Evolutionary conservation across 1,140 invertebrate species (phyloP).

Genomic region (Drosophila lacertosa): DNA sequence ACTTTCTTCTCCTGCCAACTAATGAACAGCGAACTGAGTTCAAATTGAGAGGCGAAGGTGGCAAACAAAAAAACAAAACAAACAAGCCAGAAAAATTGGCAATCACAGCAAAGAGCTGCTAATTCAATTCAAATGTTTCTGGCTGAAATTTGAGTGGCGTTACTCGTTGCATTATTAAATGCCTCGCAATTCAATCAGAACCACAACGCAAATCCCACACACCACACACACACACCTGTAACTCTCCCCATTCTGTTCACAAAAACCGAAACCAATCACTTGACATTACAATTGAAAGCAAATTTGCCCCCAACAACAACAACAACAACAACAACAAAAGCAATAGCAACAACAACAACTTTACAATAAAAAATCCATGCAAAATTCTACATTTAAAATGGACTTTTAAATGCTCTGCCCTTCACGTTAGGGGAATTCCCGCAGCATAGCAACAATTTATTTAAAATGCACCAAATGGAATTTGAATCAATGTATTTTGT

Average conservation of each 20-base stretch:
- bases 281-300: conserved; percentile 72
- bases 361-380: conserved; percentile 16
- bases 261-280: conserved; percentile 63
- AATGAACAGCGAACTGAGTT: background rate
- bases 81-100: background rate
- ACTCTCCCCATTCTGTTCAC: background rate
- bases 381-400: conserved; percentile 7
- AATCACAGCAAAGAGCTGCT: conserved; percentile 32
- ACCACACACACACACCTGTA: background rate
- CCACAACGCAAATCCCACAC: conserved; percentile 29
- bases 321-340: conserved; percentile 45
- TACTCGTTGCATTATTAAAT: conserved; percentile 68
- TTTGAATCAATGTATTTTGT: no score
- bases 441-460: no score
- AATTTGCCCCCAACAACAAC: conserved; percentile 42
- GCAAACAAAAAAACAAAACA: background rate
- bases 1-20: background rate
- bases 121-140: conserved; percentile 73
- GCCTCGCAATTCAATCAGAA: conserved; percentile 34
- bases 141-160: conserved; percentile 31
- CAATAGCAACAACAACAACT: conserved; percentile 40
- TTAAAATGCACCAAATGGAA: no score
- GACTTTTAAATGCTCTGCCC: conserved; percentile 14
- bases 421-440: no score
- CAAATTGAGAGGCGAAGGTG: background rate